Conservation (phyloP, 2,113 vertebrate species). For the Seriola quinqueradiata region DNA sequence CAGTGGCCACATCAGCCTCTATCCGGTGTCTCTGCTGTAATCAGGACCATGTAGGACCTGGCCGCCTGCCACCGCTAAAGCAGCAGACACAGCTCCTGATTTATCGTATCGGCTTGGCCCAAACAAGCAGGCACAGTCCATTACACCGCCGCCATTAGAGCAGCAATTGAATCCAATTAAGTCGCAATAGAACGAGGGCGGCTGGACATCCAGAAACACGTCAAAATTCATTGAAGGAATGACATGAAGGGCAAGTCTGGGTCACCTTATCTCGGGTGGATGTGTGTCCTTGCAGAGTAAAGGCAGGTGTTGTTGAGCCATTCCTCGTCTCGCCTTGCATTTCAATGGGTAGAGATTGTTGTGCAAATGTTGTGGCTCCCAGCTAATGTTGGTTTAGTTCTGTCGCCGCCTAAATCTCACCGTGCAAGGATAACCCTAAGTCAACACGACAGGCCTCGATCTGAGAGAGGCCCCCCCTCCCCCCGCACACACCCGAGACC, state of each 20-base stretch:
- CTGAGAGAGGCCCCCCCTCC: not conserved
- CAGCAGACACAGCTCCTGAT: slow-evolving; percentile 45
- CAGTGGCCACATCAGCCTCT: not conserved
- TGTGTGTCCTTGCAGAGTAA: not conserved
- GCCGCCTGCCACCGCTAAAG: slow-evolving; percentile 33
- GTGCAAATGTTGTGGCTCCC: slow-evolving; percentile 23
- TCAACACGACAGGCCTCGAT: not conserved
- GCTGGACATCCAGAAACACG: not conserved
- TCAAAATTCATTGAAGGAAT: not conserved
- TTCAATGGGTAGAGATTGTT: slow-evolving; percentile 1
- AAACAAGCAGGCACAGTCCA: slow-evolving; percentile 55
- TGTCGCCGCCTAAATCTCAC: not conserved
- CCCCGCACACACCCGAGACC: not conserved
- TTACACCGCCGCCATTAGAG: slow-evolving; percentile 43
- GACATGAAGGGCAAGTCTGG: not conserved
- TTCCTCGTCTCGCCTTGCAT: not conserved
- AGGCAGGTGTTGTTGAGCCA: slow-evolving; percentile 14
- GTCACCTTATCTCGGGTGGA: slow-evolving; percentile 20
- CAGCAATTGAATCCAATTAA: slow-evolving; percentile 61
- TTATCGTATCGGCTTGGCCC: slow-evolving; percentile 47
- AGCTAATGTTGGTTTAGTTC: slow-evolving; percentile 5
- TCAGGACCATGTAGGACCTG: slow-evolving; percentile 35
- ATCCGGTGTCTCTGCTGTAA: not conserved
- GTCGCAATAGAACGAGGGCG: not conserved
- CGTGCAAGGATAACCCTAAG: not conserved